These are phyloP conservation scores for Caenorhabditis sp. DNA, from an alignment of 2,888 invertebrate genomes.

Conservation along the genomic window DNA sequence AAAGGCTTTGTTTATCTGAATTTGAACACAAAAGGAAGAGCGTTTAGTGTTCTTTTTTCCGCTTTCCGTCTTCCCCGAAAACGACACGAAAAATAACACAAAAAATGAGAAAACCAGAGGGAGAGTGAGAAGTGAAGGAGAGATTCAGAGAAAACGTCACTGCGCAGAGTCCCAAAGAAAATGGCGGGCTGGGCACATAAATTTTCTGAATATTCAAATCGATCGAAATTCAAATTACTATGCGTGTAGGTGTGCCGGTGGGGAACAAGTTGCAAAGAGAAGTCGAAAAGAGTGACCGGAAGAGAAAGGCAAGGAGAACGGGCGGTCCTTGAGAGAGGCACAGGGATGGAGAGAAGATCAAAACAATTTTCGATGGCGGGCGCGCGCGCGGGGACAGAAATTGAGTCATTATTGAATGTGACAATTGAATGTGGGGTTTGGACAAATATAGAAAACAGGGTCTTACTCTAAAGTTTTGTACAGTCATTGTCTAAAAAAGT, in stretches of 20 bases:
- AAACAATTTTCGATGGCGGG: constrained; percentile 24
- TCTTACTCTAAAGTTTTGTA: background rate
- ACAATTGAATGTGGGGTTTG: background rate
- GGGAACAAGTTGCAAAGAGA: background rate
- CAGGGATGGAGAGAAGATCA: background rate
- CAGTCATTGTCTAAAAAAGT: too few relatives aligned
- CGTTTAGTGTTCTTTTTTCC: constrained; percentile 26
- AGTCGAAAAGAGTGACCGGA: constrained; percentile 15
- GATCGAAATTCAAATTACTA: constrained; percentile 23
- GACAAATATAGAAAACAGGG: background rate
- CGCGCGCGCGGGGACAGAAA: constrained; percentile 7
- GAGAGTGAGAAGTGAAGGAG: constrained; percentile 23
- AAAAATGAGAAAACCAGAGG: constrained; percentile 19
- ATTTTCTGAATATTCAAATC: constrained; percentile 58
- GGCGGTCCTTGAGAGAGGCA: constrained; percentile 5
- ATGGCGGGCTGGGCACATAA: constrained; percentile 45
- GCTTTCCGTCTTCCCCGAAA: constrained; percentile 4
- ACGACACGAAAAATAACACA: constrained; percentile 51
- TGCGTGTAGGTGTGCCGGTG: background rate
- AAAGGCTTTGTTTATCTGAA: background rate
- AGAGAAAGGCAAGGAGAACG: constrained; percentile 9
- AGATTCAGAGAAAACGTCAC: constrained; percentile 27
- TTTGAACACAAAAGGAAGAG: background rate
- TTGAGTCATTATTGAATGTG: constrained; percentile 33
- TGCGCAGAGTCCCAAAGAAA: constrained; percentile 18